Base-by-base conservation (phyloP, 2,888 invertebrate species). In the Pristionchus fissidentatus region DNA sequence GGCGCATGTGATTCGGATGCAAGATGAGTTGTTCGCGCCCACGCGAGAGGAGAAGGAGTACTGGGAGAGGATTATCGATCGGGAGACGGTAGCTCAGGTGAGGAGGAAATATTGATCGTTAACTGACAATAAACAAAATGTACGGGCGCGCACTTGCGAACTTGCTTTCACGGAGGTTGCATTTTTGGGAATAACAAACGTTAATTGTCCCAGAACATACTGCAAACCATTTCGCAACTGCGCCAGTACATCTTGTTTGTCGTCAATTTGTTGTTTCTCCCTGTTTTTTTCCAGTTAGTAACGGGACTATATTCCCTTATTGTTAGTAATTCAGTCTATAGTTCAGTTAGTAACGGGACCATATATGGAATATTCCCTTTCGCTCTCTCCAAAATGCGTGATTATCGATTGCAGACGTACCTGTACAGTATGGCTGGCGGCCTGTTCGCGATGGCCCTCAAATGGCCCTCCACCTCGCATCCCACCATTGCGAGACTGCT, bases 381-480 rank as follows among this genome's bases (percentile, higher is more conserved):
- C n/a, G n/a, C n/a, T n/a, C n/a, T n/a, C n/a, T n/a, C n/a, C n/a
- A n/a, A n/a, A n/a, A n/a, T n/a, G n/a, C n/a, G n/a, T n/a, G n/a
- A n/a, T n/a, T n/a, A 13, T 15, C 70, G 1, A 3, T 29, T 81
- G 22, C 70, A 91, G 94, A 97, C 97, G 0, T 98, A 97, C 93
- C 97, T 97, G 93, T 97, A 98, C 93, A 96, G 98, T 86, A 94
- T 97, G 85, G 96, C 97, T 0, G 99, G 98, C 29, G 97, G 96
- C 1, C 97, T 97, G 89, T 96, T 98, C 94, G 96, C 96, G 10
- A 93, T 99, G 89, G 98, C 97, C 0, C 94, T 99, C 4, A 95
- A 96, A 87, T 98, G 95, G 94, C 98, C 98, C 0, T 98, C 98
- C 55, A 96, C 97, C 0, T 96, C 96, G 5, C 38, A 43, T 52